phyloP scores from a whole-genome alignment of 1,140 invertebrate species.

The Bilobella aurantiaca region DNA sequence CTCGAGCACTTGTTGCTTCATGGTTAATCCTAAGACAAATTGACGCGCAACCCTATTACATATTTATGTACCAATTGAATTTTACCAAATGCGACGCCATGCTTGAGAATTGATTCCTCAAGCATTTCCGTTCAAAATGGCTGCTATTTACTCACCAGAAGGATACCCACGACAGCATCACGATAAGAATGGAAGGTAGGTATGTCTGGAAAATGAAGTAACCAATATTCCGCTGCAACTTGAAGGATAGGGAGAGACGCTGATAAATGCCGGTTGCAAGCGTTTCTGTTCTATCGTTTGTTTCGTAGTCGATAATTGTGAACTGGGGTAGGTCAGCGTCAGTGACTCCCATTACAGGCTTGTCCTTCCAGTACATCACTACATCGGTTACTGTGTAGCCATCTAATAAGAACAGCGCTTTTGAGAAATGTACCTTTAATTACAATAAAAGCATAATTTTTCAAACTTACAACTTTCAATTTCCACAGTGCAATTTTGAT shows the following conservation, averaged over 20 bases:
- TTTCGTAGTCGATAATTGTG: slow-evolving; percentile 86
- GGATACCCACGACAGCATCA: slow-evolving; percentile 78
- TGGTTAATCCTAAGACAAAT: slow-evolving; percentile 56
- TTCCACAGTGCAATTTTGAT: slow-evolving; percentile 96
- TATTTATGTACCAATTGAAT: too few relatives aligned
- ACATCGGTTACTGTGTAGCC: slow-evolving; percentile 94
- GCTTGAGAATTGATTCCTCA: background rate
- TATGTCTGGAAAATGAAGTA: slow-evolving; percentile 71
- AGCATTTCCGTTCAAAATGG: background rate
- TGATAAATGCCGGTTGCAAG: slow-evolving; percentile 84
- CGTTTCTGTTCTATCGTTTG: slow-evolving; percentile 74
- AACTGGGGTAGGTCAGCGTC: slow-evolving; percentile 88
- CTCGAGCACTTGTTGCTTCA: slow-evolving; percentile 66
- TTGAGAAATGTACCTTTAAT: too few relatives aligned
- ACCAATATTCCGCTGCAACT: slow-evolving; percentile 64
- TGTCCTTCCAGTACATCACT: slow-evolving; percentile 86
- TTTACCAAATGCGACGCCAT: too few relatives aligned
- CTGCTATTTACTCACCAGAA: slow-evolving; percentile 47
- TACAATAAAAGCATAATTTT: too few relatives aligned
- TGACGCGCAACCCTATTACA: too few relatives aligned
- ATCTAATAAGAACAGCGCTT: too few relatives aligned
- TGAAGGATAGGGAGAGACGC: slow-evolving; percentile 76
- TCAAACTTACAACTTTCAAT: slow-evolving; percentile 97
- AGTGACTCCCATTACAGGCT: slow-evolving; percentile 78
- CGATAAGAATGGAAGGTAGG: slow-evolving; percentile 70